Evolutionary conservation across 2,113 vertebrate species (phyloP), one percentile per base, ranked within the genome.

Genomic region (Saccopteryx bilineata): DNA sequence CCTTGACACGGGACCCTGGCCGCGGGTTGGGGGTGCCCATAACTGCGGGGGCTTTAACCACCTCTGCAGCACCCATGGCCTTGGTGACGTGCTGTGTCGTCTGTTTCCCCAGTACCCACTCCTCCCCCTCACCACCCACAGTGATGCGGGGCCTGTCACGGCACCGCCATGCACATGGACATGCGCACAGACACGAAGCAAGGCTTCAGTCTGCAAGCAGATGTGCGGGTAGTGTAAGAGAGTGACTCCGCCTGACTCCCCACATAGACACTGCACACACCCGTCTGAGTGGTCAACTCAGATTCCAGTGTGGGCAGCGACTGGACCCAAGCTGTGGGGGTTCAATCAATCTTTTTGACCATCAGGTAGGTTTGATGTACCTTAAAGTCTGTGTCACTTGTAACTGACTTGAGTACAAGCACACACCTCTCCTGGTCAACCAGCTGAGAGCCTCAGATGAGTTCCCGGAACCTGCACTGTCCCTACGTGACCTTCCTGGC

Each of bases 361-460:
- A 2, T 4, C 9, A 7, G 19, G 13, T 6, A 18, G 50, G 8
- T 31, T 9, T 26, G 46, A 21, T 19, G 3, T 31, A 9, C 56
- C 26, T 1, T 12, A 6, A 19, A 21, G 4, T 4, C 48, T 28
- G 8, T 28, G 5, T 28, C 1, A 18, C 56, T 5, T 8, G 17
- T 2, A 1, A 10, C 26, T 8, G 46, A 24, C 17, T 0, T 13
- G 48, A 17, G 46, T 7, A n/a, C 39, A 28, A 74, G 66, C 8
- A 2, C 5, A 2, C 0, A 18, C 8, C 10, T n/a, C 14, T 15
- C 28, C 10, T 1, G 26, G 12, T 15, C 4, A 1, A 1, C n/a
- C 63, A 28, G 66, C 66, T 8, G 26, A n/a, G 46, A 46, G 2
- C 7, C 58, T 54, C 11, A 6, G 76, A 31, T 17, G 0, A 18